Conservation (phyloP, 2,797 vertebrate genomes). For the Xenops minutus region DNA sequence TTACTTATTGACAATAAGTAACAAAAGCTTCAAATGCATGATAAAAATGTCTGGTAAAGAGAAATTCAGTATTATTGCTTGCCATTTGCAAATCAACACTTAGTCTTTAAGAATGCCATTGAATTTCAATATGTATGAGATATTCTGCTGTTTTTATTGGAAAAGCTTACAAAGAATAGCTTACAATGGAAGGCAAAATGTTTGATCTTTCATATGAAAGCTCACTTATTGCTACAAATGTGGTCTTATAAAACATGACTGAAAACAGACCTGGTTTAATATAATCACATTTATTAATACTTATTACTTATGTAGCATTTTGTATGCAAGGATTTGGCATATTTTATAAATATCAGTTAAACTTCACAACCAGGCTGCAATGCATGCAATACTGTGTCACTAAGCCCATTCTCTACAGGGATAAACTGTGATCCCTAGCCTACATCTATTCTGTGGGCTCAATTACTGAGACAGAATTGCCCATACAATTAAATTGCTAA, state of each 20-base stretch:
- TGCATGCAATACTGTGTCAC: conserved; percentile 3
- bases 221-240: conserved; percentile 29
- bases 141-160: conserved; percentile 56
- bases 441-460: neutral
- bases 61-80: conserved; percentile 10
- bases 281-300: conserved; percentile 57
- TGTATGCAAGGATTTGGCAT: conserved; percentile 42
- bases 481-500: conserved; percentile 18
- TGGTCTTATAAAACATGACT: conserved; percentile 40
- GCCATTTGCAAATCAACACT: neutral
- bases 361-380: conserved; percentile 35
- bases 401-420: conserved; percentile 62
- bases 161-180: conserved; percentile 43
- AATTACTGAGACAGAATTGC: conserved; percentile 1
- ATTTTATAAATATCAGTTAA: conserved; percentile 55
- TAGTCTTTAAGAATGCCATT: conserved; percentile 23
- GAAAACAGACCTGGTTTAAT: conserved; percentile 54
- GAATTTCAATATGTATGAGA: conserved; percentile 62
- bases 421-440: conserved; percentile 31
- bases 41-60: neutral
- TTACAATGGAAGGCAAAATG: conserved; percentile 49
- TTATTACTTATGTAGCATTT: conserved; percentile 60
- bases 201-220: conserved; percentile 61
- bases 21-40: neutral
- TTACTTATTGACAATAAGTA: neutral